phyloP scores from a whole-genome alignment of 2,113 vertebrate species.

The Rhineura floridana region DNA sequence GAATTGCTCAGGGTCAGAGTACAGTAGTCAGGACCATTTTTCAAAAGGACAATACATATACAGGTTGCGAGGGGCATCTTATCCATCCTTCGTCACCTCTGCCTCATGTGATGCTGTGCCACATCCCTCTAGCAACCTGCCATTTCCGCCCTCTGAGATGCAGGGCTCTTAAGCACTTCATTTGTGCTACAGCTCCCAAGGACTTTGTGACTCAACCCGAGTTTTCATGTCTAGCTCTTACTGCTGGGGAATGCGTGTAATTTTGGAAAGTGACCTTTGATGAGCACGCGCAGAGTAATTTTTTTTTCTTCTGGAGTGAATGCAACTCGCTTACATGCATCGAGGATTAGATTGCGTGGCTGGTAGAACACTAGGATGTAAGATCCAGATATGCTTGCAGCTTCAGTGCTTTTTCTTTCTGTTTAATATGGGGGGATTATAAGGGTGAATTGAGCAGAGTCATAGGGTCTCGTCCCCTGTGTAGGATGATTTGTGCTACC shows the following conservation, averaged over 20 bases:
- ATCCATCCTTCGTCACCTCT: no score
- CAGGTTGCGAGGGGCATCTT: no score
- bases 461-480: not conserved
- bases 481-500: not conserved
- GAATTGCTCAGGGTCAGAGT: no score
- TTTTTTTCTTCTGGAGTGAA: not conserved
- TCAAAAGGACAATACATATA: no score
- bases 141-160: not conserved
- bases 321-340: not conserved
- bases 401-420: no score
- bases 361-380: not conserved
- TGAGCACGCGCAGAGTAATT: not conserved
- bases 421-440: no score
- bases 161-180: no score
- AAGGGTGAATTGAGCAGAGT: not conserved
- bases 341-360: not conserved
- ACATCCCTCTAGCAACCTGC: not conserved
- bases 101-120: not conserved
- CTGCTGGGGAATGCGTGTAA: not conserved
- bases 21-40: no score
- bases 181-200: no score
- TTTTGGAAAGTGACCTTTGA: not conserved
- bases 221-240: not conserved
- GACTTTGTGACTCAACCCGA: not conserved
- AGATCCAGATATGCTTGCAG: not conserved